Evolutionary conservation across 2,797 vertebrate species (phyloP).

Genomic region (Lutjanus argentimaculatus): DNA sequence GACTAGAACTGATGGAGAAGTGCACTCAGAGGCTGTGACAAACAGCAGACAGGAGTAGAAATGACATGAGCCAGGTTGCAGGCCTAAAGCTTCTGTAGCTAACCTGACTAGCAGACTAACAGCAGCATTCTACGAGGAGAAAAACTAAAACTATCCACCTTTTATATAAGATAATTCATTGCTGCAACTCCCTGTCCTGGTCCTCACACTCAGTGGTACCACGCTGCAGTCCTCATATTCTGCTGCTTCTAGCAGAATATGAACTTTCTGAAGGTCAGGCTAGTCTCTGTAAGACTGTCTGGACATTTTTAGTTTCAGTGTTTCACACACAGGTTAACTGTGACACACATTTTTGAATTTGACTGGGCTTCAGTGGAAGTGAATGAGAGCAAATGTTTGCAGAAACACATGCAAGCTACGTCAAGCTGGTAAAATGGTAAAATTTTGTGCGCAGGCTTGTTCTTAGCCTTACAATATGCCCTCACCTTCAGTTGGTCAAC

Average conservation of each 20-base stretch:
- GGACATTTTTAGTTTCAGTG: too few relatives aligned
- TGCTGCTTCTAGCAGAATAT: too few relatives aligned
- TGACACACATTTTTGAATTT: too few relatives aligned
- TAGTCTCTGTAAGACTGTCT: neutral
- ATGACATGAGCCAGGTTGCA: neutral
- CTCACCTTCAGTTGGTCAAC: neutral
- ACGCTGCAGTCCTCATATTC: too few relatives aligned
- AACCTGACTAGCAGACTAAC: neutral
- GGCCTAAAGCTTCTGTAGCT: neutral
- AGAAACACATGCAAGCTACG: too few relatives aligned
- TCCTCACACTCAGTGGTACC: too few relatives aligned
- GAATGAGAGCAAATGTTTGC: too few relatives aligned
- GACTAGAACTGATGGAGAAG: neutral
- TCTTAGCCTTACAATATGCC: neutral
- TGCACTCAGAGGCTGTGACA: neutral
- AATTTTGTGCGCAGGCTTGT: too few relatives aligned
- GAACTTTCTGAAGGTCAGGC: neutral
- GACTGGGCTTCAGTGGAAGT: too few relatives aligned
- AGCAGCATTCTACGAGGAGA: neutral
- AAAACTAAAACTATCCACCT: neutral
- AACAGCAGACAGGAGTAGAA: neutral
- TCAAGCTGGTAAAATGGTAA: too few relatives aligned
- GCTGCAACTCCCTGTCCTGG: too few relatives aligned
- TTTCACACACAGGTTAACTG: too few relatives aligned
- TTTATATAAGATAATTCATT: neutral